Evolutionary conservation across 1,140 invertebrate species (phyloP), one percentile per base, ranked within the genome.

Genomic region (Helicorthomorpha holstii): DNA sequence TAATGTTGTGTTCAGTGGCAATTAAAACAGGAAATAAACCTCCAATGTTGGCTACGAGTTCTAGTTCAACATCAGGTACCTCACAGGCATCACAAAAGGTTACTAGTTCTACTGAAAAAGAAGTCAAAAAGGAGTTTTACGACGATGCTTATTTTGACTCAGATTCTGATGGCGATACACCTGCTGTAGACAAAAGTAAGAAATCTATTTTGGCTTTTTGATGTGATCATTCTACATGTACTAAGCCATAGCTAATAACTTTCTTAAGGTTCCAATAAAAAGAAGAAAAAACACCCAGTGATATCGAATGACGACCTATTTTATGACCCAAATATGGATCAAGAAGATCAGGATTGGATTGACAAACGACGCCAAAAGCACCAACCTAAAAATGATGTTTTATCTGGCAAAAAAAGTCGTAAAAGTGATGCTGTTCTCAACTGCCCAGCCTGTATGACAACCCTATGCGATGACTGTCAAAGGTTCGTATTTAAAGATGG

Each of bases 361-460:
- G 66, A 75, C 54, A 56, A 60, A 27, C 59, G 68, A 49, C 57
- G 73, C 48, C 52, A 60, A n/a, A 58, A 57, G 26, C 68, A 65
- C 56, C 49, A 46, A 46, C 54, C 51, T n/a, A 21, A 16, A 34
- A 34, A 7, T 16, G 7, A 34, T 16, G 29, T 7, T 16, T 7
- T 7, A 34, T 7, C 16, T 25, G 27, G 16, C 41, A 52, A 29
- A 12, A 34, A 43, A 4, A 19, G 1, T 41, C 22, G 10, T 46
- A 45, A 21, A 46, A 69, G 67, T 57, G 77, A 80, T 69, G 77
- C 77, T 3, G 69, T 79, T 4, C 59, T 80, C 14, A 76, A 78
- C 58, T 80, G 77, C 63, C 77, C 77, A 23, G 75, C 73, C 3
- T 80, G 77, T 65, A 75, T 80, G 67, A 69, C 68, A 10, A 63